Percentiles rank a stretch among this genome's conserved stretches.
These are phyloP conservation scores for Hydraecia micacea DNA, from an alignment of 2,888 invertebrate species.

Conservation along the genomic window DNA sequence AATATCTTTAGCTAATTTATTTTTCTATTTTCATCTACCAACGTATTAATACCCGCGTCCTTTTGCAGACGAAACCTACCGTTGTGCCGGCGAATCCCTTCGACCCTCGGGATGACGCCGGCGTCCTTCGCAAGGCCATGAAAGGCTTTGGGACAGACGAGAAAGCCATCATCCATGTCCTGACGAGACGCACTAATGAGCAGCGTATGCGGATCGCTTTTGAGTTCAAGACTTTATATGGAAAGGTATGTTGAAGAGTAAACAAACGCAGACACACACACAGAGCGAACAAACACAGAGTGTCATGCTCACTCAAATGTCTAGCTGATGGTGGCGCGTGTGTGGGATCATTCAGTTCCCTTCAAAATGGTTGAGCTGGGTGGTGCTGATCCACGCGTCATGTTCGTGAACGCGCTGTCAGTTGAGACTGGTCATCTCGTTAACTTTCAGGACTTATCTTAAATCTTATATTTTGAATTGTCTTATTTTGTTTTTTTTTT, in stretches of 20 bases:
- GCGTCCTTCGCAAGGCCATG: conserved; percentile 96
- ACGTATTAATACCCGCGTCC: conserved; percentile 20
- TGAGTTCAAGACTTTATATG: conserved; percentile 96
- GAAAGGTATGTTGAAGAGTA: conserved; percentile 91
- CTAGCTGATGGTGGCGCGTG: not conserved
- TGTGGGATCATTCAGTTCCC: not conserved
- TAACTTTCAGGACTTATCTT: not conserved
- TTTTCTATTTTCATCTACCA: not conserved
- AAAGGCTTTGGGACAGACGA: conserved; percentile 98
- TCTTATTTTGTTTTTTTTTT: no score
- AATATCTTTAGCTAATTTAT: not conserved
- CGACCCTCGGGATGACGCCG: conserved; percentile 95
- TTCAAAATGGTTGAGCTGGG: not conserved
- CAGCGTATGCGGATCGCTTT: conserved; percentile 96
- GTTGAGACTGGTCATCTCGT: not conserved
- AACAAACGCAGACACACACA: not conserved
- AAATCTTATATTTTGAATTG: not conserved
- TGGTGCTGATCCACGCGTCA: not conserved
- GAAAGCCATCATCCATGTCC: conserved; percentile 95
- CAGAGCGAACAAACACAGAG: no score
- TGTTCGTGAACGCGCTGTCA: not conserved
- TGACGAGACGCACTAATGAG: conserved; percentile 95
- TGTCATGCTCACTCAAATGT: not conserved
- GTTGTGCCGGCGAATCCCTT: conserved; percentile 94
- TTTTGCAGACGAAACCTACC: conserved; percentile 93